Evolutionary conservation across 2,113 vertebrate species (phyloP).

Genomic region (Pterocles gutturalis): DNA sequence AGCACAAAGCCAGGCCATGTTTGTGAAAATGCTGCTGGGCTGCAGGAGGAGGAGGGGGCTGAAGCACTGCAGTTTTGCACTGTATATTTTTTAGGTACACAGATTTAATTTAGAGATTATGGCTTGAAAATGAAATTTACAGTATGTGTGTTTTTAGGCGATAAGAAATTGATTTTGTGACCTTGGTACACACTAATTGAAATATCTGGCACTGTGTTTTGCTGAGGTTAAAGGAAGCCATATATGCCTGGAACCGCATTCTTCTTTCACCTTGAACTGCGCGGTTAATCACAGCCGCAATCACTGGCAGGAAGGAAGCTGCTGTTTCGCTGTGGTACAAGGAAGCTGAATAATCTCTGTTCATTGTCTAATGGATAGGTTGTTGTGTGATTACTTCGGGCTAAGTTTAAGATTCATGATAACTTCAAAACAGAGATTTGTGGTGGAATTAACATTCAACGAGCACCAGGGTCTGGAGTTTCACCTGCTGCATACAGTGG

Average conservation of each 20-base stretch:
- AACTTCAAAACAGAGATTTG: not conserved
- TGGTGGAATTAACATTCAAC: not conserved
- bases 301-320: constrained; percentile 64
- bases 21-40: constrained; percentile 72
- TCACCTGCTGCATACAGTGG: rapidly evolving
- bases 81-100: constrained; percentile 77
- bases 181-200: constrained; percentile 75
- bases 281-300: constrained; percentile 63
- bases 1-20: constrained; percentile 68
- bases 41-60: constrained; percentile 17
- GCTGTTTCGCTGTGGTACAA: constrained; percentile 27
- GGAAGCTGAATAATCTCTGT: constrained; percentile 54
- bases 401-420: not conserved
- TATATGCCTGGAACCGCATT: constrained; percentile 33
- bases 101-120: constrained; percentile 84
- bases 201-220: constrained; percentile 72
- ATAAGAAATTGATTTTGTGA: constrained; percentile 82
- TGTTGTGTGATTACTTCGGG: constrained; percentile 3
- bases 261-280: constrained; percentile 69
- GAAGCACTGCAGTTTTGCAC: constrained; percentile 54
- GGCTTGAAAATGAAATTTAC: constrained; percentile 78
- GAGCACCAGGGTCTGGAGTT: not conserved
- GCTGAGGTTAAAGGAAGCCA: constrained; percentile 68
- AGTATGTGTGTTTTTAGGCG: constrained; percentile 72
- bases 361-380: constrained; percentile 29